These are phyloP conservation scores for Pantelozetes paolii DNA, from an alignment of 2,888 invertebrate species.

Conservation along the genomic window DNA sequence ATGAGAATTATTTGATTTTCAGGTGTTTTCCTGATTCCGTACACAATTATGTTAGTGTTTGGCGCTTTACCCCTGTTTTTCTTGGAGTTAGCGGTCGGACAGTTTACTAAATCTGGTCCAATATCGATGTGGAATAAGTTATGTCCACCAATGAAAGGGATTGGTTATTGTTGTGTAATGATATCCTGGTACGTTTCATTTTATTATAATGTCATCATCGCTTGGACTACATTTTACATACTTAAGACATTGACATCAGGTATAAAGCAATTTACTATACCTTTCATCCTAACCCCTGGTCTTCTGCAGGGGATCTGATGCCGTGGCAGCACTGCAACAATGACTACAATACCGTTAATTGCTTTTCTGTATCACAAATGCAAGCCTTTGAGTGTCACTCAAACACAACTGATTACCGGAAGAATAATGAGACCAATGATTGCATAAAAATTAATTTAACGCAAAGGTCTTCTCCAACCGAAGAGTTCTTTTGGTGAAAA, in stretches of 20 bases:
- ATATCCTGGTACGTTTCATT: constrained; percentile 73
- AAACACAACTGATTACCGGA: background rate
- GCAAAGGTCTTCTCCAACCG: constrained; percentile 49
- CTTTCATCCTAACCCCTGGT: background rate
- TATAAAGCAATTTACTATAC: background rate
- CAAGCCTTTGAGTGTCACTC: background rate
- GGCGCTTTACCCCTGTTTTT: constrained; percentile 73
- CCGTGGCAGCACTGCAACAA: constrained; percentile 79
- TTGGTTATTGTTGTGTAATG: constrained; percentile 72
- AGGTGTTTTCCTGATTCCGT: constrained; percentile 72
- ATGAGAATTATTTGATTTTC: too few relatives aligned
- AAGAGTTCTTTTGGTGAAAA: constrained; percentile 51
- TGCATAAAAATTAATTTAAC: constrained; percentile 25
- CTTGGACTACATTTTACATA: constrained; percentile 76
- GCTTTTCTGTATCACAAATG: constrained; percentile 52
- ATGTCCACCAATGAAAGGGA: constrained; percentile 57
- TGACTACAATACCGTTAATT: constrained; percentile 71
- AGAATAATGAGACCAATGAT: constrained; percentile 11
- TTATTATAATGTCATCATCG: constrained; percentile 80
- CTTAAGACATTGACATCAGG: constrained; percentile 63
- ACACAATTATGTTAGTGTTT: constrained; percentile 68
- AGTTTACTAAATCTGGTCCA: constrained; percentile 66
- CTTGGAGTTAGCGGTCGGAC: constrained; percentile 72
- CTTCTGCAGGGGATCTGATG: constrained; percentile 55
- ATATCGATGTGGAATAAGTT: constrained; percentile 69